Evolutionary conservation across 2,888 invertebrate genomes (phyloP), one percentile per base, ranked within the genome.

Genomic region (Sturmia bella): DNA sequence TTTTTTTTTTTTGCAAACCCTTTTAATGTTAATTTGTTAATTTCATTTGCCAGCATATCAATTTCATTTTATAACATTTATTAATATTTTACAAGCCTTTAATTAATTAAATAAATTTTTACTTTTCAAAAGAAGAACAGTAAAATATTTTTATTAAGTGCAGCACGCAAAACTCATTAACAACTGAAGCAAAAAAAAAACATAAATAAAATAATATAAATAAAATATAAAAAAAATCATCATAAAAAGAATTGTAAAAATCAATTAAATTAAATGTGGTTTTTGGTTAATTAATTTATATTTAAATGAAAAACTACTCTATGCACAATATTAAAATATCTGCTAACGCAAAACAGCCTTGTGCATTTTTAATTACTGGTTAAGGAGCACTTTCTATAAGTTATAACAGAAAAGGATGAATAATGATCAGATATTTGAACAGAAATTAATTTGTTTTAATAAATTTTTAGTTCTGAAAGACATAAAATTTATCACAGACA

Each of bases 211-310:
- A 37, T 39, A 57, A 64, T 24, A 45, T 48, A 39, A 6, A 63
- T 74, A 32, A 7, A 32, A 7, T 43, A 21, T n/a, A 13, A 80
- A 27, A 68, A 27, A 45, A 73, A 27, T 24, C 39, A n/a, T 50
- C 57, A 75, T 66, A 59, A 72, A 68, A 64, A 69, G 50, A 45
- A 81, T 64, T 74, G 63, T 57, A 37, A 74, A 81, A 81, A 74
- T 69, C 77, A 81, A 81, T 74, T 77, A 81, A 77, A 81, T 73
- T 63, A 77, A 81, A 73, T 81, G 81, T 77, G 77, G 81, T 81
- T 77, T 81, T 64, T 73, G 68, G 54, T 81, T 81, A 73, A 77
- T 81, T 77, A 76, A 76, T 81, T 77, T 69, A 61, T 66, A 81
- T 81, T 63, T 76, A 63, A 81, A 77, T 81, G 73, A 43, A 69